A percentile compares a stretch with the other conserved stretches of the same genome.
phyloP scores from a whole-genome alignment of 2,888 invertebrate species.

The Lycocerus yunnanus region DNA sequence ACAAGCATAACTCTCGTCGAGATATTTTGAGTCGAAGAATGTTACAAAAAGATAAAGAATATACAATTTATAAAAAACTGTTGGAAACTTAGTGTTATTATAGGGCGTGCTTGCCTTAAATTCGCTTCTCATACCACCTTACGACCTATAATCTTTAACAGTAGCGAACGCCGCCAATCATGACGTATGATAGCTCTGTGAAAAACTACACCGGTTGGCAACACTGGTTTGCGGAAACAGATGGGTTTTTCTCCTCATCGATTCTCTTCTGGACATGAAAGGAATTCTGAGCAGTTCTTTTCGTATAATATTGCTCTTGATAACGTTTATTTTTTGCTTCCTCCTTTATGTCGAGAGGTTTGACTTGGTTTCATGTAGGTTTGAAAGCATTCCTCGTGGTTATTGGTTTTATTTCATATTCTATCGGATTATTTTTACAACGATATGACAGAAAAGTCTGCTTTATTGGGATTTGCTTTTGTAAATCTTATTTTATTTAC shows the following conservation, averaged over 20 bases:
- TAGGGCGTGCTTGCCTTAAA: constrained; percentile 21
- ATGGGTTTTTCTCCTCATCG: constrained; percentile 43
- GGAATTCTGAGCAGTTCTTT: constrained; percentile 44
- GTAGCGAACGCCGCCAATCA: constrained; percentile 22
- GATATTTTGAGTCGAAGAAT: neutral
- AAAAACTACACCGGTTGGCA: constrained; percentile 32
- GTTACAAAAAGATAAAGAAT: constrained; percentile 9
- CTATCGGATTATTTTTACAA: constrained; percentile 23
- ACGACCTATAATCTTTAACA: constrained; percentile 26
- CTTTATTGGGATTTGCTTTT: constrained; percentile 15
- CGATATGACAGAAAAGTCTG: constrained; percentile 16
- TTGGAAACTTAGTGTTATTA: constrained; percentile 19
- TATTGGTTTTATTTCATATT: constrained; percentile 31
- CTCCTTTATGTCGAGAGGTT: constrained; percentile 27
- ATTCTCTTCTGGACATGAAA: constrained; percentile 43
- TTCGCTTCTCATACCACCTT: constrained; percentile 15
- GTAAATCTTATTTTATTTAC: constrained; percentile 4
- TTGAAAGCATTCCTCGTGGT: constrained; percentile 30
- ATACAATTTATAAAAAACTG: constrained; percentile 10
- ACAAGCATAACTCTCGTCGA: constrained; percentile 7
- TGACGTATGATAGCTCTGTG: constrained; percentile 31
- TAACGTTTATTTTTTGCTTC: constrained; percentile 43
- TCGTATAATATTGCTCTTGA: constrained; percentile 46
- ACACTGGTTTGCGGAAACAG: constrained; percentile 36
- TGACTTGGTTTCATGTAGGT: constrained; percentile 25